These are phyloP conservation scores for Cephus cinctus DNA, from an alignment of 1,140 invertebrate genomes.

Conservation along the genomic window DNA sequence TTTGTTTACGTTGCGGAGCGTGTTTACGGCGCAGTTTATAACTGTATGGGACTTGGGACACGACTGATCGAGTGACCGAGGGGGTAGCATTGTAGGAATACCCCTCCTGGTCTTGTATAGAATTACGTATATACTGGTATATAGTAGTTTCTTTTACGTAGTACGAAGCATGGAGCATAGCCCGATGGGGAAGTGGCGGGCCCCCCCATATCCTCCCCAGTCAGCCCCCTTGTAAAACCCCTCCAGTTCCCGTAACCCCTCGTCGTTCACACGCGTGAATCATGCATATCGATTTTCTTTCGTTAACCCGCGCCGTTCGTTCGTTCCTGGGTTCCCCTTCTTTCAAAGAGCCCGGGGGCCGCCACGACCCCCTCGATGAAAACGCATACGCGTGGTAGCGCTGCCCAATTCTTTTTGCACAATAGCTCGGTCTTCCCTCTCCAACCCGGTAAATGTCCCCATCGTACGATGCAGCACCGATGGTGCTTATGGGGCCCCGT, in stretches of 20 bases:
- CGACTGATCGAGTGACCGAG: constrained; percentile 56
- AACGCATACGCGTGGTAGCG: constrained; percentile 23
- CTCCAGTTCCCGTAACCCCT: constrained; percentile 22
- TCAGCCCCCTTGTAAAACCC: constrained; percentile 20
- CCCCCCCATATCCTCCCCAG: constrained; percentile 21
- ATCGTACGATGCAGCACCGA: not conserved
- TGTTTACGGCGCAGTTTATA: constrained; percentile 34
- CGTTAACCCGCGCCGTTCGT: constrained; percentile 12
- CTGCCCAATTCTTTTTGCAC: constrained; percentile 41
- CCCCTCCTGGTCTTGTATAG: constrained; percentile 51
- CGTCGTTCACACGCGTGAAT: constrained; percentile 48
- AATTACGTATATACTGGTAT: constrained; percentile 39
- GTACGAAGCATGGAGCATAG: constrained; percentile 22
- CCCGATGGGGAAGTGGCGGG: constrained; percentile 28
- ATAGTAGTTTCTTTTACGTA: constrained; percentile 18
- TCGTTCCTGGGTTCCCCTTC: constrained; percentile 5
- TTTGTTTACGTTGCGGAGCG: constrained; percentile 19
- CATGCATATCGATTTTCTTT: constrained; percentile 58
- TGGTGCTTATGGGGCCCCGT: not conserved
- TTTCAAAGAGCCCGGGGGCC: not conserved
- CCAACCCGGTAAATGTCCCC: not conserved
- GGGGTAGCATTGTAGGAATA: constrained; percentile 53
- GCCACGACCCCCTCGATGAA: constrained; percentile 31
- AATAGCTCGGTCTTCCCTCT: constrained; percentile 26
- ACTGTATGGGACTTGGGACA: constrained; percentile 47